A percentile compares a stretch with the other conserved stretches of the same genome.
Conservation (phyloP, 2,113 vertebrate genomes). For the Lepus europaeus region DNA sequence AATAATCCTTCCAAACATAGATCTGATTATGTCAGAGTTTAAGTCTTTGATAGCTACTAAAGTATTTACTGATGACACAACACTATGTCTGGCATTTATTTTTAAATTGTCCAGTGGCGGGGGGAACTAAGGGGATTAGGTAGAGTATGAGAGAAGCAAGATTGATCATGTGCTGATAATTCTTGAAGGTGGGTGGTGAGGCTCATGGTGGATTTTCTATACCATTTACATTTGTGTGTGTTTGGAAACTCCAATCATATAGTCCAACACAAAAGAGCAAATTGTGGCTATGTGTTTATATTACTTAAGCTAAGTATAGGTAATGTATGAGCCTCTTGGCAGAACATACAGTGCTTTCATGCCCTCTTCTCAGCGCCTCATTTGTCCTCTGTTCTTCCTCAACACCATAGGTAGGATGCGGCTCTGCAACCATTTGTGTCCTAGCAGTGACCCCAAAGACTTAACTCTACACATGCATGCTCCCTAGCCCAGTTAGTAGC, state of each 20-base stretch:
- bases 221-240: background rate
- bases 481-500: background rate
- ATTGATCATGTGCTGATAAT: background rate
- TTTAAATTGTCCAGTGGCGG: background rate
- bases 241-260: slow-evolving; percentile 31
- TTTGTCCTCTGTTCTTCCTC: background rate
- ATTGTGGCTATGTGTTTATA: background rate
- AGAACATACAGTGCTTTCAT: background rate
- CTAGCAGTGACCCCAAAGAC: slow-evolving; percentile 7
- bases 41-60: slow-evolving; percentile 35
- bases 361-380: background rate
- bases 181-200: background rate
- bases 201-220: background rate
- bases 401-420: background rate
- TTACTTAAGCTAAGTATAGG: background rate
- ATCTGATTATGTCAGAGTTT: slow-evolving; percentile 10
- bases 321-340: background rate
- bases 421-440: background rate
- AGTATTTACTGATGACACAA: slow-evolving; percentile 49
- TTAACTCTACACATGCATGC: background rate
- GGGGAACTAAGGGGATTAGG: background rate
- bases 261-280: background rate
- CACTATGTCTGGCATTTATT: slow-evolving; percentile 10
- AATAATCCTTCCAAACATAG: slow-evolving; percentile 14
- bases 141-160: background rate